These are phyloP conservation scores for Carcina quercana DNA, from an alignment of 2,888 invertebrate species.

Conservation along the genomic window DNA sequence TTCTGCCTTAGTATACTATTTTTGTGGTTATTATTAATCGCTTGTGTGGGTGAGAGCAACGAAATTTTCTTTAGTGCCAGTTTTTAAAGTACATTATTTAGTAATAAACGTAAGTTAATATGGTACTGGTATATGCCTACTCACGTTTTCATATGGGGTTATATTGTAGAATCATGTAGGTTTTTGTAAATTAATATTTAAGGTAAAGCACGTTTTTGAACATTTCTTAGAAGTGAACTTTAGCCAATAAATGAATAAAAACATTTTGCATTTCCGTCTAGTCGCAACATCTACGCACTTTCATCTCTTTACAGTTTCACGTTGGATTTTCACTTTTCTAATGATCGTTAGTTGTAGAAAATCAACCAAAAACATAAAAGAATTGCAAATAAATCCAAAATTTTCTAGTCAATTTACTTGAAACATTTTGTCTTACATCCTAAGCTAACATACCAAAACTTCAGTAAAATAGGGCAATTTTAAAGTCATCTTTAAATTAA, in stretches of 20 bases:
- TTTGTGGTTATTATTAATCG: slow-evolving; percentile 22
- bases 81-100: slow-evolving; percentile 45
- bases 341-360: slow-evolving; percentile 36
- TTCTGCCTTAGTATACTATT: slow-evolving; percentile 43
- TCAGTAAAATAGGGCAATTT: slow-evolving; percentile 28
- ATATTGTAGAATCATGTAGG: not conserved
- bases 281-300: slow-evolving; percentile 38
- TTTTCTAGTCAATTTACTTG: slow-evolving; percentile 66
- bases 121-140: slow-evolving; percentile 5
- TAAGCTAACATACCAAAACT: slow-evolving; percentile 61
- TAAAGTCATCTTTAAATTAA: slow-evolving; percentile 1
- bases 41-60: slow-evolving; percentile 51
- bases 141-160: not conserved
- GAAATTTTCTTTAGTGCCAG: slow-evolving; percentile 60
- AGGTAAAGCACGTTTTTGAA: slow-evolving; percentile 1
- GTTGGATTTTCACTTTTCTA: slow-evolving; percentile 21
- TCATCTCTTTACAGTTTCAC: slow-evolving; percentile 19
- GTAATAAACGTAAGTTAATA: slow-evolving; percentile 19
- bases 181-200: not conserved
- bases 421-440: slow-evolving; percentile 39
- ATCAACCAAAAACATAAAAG: slow-evolving; percentile 46
- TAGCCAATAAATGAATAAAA: not conserved
- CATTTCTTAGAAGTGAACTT: not conserved
- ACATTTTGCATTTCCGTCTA: slow-evolving; percentile 50
- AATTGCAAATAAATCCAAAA: slow-evolving; percentile 57